Evolutionary conservation across 2,888 invertebrate species (phyloP), one percentile per base, ranked within the genome.

Genomic region (Geophilus truncorum): DNA sequence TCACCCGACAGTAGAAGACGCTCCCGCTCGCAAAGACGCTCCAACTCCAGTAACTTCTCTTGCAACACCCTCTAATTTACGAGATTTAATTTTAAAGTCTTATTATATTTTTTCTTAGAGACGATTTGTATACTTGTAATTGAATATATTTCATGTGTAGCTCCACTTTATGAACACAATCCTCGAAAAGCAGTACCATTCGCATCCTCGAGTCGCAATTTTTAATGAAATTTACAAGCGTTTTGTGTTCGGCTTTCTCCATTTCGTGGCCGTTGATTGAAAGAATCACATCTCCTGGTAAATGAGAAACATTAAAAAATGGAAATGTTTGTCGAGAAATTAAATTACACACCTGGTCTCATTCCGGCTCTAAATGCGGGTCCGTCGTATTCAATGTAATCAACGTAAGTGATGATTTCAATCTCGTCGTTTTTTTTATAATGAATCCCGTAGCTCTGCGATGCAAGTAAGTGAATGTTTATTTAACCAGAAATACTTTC

Each of bases 361-460:
- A 98, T 95, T 6, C 98, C 98, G 0, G 97, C 94, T 82, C 92
- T 90, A 85, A 93, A 94, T 0, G 98, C 97, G 0, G 97, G 93
- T 0, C 97, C 97, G 83, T 95, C 94, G 82, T 92, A 91, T 84
- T 96, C 97, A 81, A 98, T 96, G 87, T 96, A 96, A 86, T 98
- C 98, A 76, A 98, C 97, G 86, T 98, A 98, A 0, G 97, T 98
- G 81, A 98, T 95, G 89, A 97, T 93, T 88, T 98, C 97, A 82
- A 97, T 94, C 87, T 96, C 96, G 86, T 94, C 93, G 85, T 95
- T 96, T 88, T 93, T 92, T 86, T 95, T 95, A 87, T 97, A 96
- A 86, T 97, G 96, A 82, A 98, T 97, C 40, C 97, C 97, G 87
- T 98, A 98, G 85, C 97, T 97, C 91, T 98, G 88, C n/a, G n/a